phyloP scores from a whole-genome alignment of 1,140 invertebrate genomes.

The Drosophila sturtevanti region DNA sequence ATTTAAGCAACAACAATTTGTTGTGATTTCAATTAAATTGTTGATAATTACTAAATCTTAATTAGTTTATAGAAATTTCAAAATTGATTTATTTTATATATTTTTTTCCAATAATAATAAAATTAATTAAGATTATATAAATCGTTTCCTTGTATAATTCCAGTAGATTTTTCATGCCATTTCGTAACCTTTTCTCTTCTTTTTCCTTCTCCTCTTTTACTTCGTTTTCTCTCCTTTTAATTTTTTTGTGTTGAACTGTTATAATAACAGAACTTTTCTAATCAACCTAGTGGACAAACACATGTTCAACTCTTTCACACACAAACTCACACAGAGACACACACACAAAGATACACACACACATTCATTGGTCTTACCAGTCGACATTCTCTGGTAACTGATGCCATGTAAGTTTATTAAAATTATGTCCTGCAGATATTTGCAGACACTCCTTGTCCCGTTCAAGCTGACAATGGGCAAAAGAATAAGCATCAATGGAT shows the following conservation, averaged over 20 bases:
- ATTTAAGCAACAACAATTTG: too few species aligned
- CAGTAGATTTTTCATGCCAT: background rate
- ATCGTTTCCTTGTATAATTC: background rate
- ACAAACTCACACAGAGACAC: background rate
- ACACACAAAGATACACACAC: background rate
- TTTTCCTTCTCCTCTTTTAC: background rate
- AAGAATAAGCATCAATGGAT: slow-evolving; percentile 1
- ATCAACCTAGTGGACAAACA: slow-evolving; percentile 51
- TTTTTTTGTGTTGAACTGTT: slow-evolving; percentile 38
- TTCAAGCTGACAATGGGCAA: slow-evolving; percentile 53
- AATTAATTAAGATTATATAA: background rate
- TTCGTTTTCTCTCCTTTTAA: background rate
- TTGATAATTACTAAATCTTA: too few species aligned
- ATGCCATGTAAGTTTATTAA: slow-evolving; percentile 70
- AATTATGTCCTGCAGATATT: slow-evolving; percentile 73
- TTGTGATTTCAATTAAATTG: too few species aligned
- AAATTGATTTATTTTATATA: too few species aligned
- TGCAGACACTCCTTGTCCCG: slow-evolving; percentile 61
- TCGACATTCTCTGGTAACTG: slow-evolving; percentile 13
- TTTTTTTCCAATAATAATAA: too few species aligned
- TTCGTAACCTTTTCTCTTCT: background rate
- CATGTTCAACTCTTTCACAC: slow-evolving; percentile 10
- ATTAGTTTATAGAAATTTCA: too few species aligned
- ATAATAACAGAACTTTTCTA: slow-evolving; percentile 73
- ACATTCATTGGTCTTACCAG: background rate